Evolutionary conservation across 1,140 invertebrate genomes (phyloP).

Genomic region (Eriocheir sinensis): DNA sequence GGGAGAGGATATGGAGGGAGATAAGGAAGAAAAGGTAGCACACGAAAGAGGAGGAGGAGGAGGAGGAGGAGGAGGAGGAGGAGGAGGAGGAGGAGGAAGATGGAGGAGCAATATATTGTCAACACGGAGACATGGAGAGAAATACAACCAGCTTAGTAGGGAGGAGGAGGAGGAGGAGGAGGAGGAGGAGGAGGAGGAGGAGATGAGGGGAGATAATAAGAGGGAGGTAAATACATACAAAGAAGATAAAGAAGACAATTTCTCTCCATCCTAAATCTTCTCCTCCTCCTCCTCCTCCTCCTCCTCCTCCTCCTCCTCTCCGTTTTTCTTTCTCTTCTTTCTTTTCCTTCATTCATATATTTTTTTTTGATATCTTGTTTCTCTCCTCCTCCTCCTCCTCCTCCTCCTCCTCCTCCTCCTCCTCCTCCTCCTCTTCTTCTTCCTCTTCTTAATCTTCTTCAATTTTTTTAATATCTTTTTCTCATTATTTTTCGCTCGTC

Average conservation of each 20-base stretch:
- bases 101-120: not conserved
- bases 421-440: not conserved
- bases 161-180: conserved; percentile 3
- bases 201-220: not conserved
- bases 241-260: too few species aligned
- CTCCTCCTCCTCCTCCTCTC: not conserved
- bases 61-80: not conserved
- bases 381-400: not conserved
- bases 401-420: not conserved
- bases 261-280: too few species aligned
- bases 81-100: not conserved
- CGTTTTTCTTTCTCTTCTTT: not conserved
- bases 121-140: not conserved
- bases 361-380: not conserved
- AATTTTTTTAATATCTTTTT: too few species aligned
- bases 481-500: too few species aligned
- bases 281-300: not conserved
- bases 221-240: too few species aligned
- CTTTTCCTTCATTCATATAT: not conserved
- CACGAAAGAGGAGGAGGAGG: not conserved
- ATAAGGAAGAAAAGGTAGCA: not conserved
- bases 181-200: not conserved
- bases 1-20: not conserved
- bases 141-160: not conserved
- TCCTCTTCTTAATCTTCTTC: too few species aligned